Evolutionary conservation across 2,888 invertebrate genomes (phyloP).

Genomic region (Drosophila emarginata): DNA sequence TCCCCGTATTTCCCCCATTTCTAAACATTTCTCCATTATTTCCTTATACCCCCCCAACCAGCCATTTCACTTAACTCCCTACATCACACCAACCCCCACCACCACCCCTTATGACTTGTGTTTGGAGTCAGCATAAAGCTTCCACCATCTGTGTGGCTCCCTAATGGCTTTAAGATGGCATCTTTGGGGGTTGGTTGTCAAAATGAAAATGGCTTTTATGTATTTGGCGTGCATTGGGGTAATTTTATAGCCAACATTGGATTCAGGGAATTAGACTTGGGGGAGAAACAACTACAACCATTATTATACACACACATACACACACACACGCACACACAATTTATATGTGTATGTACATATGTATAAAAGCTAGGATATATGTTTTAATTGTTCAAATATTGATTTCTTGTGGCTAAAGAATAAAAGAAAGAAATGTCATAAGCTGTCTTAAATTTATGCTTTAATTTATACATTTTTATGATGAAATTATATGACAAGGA

Average conservation of each 20-base stretch:
- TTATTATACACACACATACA: slow-evolving; percentile 28
- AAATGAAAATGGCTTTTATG: slow-evolving; percentile 78
- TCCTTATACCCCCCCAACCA: neutral
- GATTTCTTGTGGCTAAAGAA: slow-evolving; percentile 47
- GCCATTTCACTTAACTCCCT: slow-evolving; percentile 4
- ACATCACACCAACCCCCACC: neutral
- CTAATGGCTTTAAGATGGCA: slow-evolving; percentile 32
- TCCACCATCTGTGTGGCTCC: slow-evolving; percentile 33
- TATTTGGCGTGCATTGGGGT: slow-evolving; percentile 66
- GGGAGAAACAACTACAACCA: slow-evolving; percentile 9
- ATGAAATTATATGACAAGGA: slow-evolving; percentile 21
- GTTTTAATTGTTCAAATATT: slow-evolving; percentile 60
- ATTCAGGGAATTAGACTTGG: slow-evolving; percentile 63
- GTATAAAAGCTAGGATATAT: neutral
- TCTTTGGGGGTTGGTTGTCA: slow-evolving; percentile 31
- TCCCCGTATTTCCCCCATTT: slow-evolving; percentile 12
- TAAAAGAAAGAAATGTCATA: slow-evolving; percentile 30
- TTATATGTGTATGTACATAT: neutral
- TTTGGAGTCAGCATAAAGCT: slow-evolving; percentile 35
- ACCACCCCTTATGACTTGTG: neutral
- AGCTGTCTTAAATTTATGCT: slow-evolving; percentile 60
- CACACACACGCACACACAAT: slow-evolving; percentile 9
- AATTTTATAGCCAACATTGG: slow-evolving; percentile 57
- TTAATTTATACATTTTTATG: slow-evolving; percentile 59
- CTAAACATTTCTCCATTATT: too few relatives aligned